These are phyloP conservation scores for Epirrhoe tristata DNA, from an alignment of 2,888 invertebrate species.

Conservation along the genomic window DNA sequence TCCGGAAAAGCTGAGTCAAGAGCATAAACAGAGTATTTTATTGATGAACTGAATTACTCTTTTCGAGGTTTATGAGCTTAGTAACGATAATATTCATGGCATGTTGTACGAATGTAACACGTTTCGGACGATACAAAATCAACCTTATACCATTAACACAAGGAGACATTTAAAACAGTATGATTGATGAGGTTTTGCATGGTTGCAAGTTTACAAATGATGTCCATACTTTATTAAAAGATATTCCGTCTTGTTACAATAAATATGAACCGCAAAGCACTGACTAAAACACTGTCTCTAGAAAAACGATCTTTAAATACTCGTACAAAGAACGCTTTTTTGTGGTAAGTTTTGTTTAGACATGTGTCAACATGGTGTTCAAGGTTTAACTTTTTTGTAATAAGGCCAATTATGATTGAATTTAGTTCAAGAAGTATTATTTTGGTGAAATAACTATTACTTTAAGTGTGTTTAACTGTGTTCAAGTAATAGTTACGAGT, in stretches of 20 bases:
- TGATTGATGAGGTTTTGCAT: background rate
- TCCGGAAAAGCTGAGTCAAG: constrained; percentile 29
- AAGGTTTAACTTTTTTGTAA: no score
- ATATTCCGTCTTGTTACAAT: no score
- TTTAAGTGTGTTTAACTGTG: no score
- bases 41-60: constrained; percentile 33
- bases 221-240: constrained; percentile 11
- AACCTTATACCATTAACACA: background rate
- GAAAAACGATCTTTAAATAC: no score
- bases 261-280: no score
- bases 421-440: background rate
- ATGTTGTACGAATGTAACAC: background rate
- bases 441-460: no score
- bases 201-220: background rate
- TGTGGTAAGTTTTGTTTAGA: no score
- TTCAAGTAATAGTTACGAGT: no score
- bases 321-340: no score
- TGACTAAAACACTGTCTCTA: no score
- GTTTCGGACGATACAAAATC: background rate
- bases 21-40: constrained; percentile 32
- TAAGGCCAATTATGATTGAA: constrained; percentile 12
- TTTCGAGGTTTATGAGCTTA: constrained; percentile 24
- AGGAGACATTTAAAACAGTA: background rate
- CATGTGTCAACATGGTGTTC: no score
- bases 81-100: background rate